Evolutionary conservation across 2,113 vertebrate species (phyloP).

Genomic region (Glaucidium brasilianum): DNA sequence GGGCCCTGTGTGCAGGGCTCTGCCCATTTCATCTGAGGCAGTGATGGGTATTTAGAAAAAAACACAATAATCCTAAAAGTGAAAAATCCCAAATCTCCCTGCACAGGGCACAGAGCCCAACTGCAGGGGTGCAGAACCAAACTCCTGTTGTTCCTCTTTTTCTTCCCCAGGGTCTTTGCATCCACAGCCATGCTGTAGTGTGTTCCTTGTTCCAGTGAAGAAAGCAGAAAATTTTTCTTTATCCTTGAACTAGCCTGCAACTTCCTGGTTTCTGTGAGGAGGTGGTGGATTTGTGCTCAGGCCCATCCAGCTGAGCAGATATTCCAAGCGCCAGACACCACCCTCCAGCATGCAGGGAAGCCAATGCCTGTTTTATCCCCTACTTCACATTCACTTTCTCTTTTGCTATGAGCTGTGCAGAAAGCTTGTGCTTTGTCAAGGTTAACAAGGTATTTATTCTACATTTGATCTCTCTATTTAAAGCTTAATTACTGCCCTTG

Average conservation of each 20-base stretch:
- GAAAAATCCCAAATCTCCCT: neutral
- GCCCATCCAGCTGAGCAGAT: neutral
- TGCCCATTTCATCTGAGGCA: neutral
- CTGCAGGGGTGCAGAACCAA: neutral
- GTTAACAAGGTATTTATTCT: conserved; percentile 27
- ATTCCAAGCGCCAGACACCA: neutral
- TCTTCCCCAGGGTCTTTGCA: neutral
- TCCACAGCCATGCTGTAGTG: neutral
- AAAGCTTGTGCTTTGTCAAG: neutral
- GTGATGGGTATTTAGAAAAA: neutral
- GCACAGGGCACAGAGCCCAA: neutral
- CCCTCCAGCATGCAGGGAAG: neutral
- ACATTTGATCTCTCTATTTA: neutral
- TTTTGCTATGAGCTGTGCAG: neutral
- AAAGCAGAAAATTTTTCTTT: neutral
- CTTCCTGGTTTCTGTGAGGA: neutral
- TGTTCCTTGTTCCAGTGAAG: neutral
- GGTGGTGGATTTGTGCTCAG: neutral
- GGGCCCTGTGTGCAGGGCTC: neutral
- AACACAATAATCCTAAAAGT: neutral
- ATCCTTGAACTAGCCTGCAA: neutral
- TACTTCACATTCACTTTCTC: neutral
- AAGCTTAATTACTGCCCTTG: conserved; percentile 25
- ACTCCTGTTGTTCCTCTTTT: neutral
- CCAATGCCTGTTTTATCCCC: neutral